Evolutionary conservation across 2,888 invertebrate species (phyloP), one percentile per base, ranked within the genome.

Genomic region (Cephus sareptanus): DNA sequence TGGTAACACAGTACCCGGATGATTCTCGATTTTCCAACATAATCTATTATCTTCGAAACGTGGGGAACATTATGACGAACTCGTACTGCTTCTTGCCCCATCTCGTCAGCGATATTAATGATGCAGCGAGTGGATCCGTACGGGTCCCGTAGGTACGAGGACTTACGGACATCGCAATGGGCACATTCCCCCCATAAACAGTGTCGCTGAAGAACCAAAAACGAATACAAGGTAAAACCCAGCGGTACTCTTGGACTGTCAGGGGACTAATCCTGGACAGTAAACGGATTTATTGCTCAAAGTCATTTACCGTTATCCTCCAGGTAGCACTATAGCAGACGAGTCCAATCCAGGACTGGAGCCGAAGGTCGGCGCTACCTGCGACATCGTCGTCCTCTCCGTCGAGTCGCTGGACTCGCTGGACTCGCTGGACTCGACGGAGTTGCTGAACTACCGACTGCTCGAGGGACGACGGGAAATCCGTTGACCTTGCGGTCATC

Each of bases 401-500:
- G 75, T 78, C 77, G 80, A 79, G 75, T 35, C 35, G 35, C 35
- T 35, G 35, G 35, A 35, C 35, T 70, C 70, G 4, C 37, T 37
- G 37, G 13, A 37, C 13, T 13, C 13, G 40, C 37, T 37, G 37
- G 13, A 37, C 37, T 37, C 6, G 34, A 34, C 34, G 34, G 11
- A 34, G 9, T 34, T 9, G 15, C 40, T 40, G 15, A 15, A 40
- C 40, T 40, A 15, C 40, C 40, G 40, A 23, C 56, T 15, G 2
- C 23, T 56, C 56, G 23, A 56, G 56, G 56, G 23, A 56, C 56
- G 56, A 56, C 56, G 56, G 87, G 87, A 87, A 86, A 86, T 84
- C 82, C 84, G 82, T 85, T 88, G 87, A 87, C 88, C 88, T 88
- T 88, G 88, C 84, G 80, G 71, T 71, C 71, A 34, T 71, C 31